Evolutionary conservation across 2,797 vertebrate genomes (phyloP), one percentile per base, ranked within the genome.

Genomic region (Falco cherrug): DNA sequence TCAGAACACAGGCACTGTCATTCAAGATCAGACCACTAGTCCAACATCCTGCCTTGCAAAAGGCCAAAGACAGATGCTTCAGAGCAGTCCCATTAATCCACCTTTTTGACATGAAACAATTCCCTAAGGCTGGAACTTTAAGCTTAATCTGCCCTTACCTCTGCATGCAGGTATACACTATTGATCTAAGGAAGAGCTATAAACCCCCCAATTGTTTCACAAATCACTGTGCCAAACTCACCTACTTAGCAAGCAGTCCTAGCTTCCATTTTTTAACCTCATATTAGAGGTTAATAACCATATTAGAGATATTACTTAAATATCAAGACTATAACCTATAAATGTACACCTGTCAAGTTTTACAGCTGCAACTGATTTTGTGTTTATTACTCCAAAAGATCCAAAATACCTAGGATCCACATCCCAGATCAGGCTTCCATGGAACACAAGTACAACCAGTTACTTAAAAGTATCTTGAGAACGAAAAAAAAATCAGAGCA

Each of bases 321-420:
- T 16, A 67, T 0, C 6, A 67, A 48, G 1, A 2, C 12, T 54
- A 35, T 22, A 22, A 47, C 4, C 19, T 33, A 13, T 11, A 26
- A 33, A 31, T 2, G 2, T 8, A 20, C 0, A 5, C 1, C 10
- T 1, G 3, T 1, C 31, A n/a, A n/a, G 33, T 75, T 33, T 14
- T 7, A 39, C 0, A 41, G 10, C 8, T 1, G 1, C 14, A 18
- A 31, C 65, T 79, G 9, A 41, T 63, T 71, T 45, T 19, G 1
- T 53, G 17, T 4, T 37, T 53, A 45, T 60, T 48, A 83, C 28
- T 60, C 31, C 16, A 53, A 39, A 63, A 6, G 26, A 69, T 24
- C 28, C 47, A 18, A 57, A 68, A 47, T 3, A 68, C 2, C 10
- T 2, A 33, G 9, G 10, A 81, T 13, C 7, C 41, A 74, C 16